Conservation (phyloP, 2,797 vertebrate species). For the Poecile montanus region DNA sequence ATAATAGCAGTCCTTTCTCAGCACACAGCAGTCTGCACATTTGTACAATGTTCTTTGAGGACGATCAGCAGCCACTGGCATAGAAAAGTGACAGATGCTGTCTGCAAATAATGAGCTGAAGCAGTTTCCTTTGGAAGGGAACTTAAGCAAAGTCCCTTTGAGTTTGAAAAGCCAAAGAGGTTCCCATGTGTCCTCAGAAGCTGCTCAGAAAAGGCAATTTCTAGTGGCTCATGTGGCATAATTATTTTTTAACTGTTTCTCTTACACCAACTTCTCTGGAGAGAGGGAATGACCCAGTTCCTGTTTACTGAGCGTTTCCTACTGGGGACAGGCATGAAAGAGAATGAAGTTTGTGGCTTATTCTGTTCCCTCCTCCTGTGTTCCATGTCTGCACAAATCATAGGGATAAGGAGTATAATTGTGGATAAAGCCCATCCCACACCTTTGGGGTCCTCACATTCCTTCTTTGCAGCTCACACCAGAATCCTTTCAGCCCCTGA, state of each 20-base stretch:
- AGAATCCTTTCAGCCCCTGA: background rate
- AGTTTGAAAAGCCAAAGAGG: constrained; percentile 50
- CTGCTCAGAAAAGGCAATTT: background rate
- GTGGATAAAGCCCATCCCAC: background rate
- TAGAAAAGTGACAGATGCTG: constrained; percentile 68
- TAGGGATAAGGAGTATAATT: background rate
- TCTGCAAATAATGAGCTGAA: constrained; percentile 69
- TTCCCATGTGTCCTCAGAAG: background rate
- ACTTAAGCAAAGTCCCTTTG: constrained; percentile 52
- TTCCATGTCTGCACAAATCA: background rate
- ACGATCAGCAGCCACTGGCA: constrained; percentile 53
- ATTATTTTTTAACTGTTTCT: constrained; percentile 6
- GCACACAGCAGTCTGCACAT: constrained; percentile 62
- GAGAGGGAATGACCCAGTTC: background rate
- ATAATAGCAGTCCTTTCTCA: constrained; percentile 61
- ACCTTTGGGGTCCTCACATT: background rate
- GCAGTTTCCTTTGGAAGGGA: constrained; percentile 54
- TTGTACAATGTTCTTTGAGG: constrained; percentile 54
- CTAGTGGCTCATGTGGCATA: background rate
- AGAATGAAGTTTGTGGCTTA: background rate
- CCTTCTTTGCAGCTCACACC: background rate
- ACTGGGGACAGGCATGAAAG: background rate
- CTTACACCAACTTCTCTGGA: background rate
- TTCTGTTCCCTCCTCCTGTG: background rate
- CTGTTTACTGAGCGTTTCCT: background rate